Evolutionary conservation across 2,888 invertebrate species (phyloP), one percentile per base, ranked within the genome.

Genomic region (Cephus pygmeus): DNA sequence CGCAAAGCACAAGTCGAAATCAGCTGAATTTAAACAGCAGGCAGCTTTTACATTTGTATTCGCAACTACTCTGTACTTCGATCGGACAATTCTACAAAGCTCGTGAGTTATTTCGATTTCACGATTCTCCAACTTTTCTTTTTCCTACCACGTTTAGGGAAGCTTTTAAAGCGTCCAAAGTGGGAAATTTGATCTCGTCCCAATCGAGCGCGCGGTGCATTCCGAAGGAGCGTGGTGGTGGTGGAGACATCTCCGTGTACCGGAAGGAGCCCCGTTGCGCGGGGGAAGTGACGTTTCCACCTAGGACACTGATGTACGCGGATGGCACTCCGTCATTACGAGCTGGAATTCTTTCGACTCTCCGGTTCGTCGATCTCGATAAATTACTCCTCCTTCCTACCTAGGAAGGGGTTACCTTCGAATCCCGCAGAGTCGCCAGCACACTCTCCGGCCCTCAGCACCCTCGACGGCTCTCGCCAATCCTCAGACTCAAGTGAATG

Each of bases 361-460:
- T 9, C 56, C 0, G 9, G 79, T 77, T 79, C 76, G 79, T 79
- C 80, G 86, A 83, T 85, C 84, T 73, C 83, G 82, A 86, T 86
- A 86, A 86, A 86, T 86, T 85, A 86, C 82, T 80, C 4, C 23
- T 34, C 34, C 33, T 79, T 34, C 73, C 6, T 77, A 76, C 77
- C 79, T 79, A 78, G 76, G 76, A 71, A 33, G 74, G 80, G 78
- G 81, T 77, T 78, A 83, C 76, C 77, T 73, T 69, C 74, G 77
- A 2, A 56, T 56, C 23, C 15, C 56, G 23, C 23, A 23, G 23
- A 56, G 56, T 56, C 23, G 56, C 56, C 56, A 56, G 56, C 34
- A 12, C 40, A 56, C 40, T 23, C 40, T 56, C 0, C 23, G 9
- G 23, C 33, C 34, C 75, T 76, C 76, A 34, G 15, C n/a, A 73